Evolutionary conservation across 2,888 invertebrate species (phyloP).

Genomic region (Micoletzkya japonica): DNA sequence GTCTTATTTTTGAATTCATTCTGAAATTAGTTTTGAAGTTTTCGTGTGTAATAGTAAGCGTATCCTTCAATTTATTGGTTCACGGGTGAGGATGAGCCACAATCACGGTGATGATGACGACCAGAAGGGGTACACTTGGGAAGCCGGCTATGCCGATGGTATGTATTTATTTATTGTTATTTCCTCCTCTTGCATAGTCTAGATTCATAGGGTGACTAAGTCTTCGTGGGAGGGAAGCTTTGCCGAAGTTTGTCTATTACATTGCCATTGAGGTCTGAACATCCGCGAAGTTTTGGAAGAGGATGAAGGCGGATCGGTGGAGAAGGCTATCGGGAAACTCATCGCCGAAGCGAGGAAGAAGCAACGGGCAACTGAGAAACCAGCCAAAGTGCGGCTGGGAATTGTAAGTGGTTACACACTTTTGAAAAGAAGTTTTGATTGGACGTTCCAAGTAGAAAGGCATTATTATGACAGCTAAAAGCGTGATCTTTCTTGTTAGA

Average conservation of each 20-base stretch:
- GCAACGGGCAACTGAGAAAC: slow-evolving; percentile 66
- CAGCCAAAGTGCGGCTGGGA: slow-evolving; percentile 80
- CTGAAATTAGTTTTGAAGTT: background rate
- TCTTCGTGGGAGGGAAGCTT: background rate
- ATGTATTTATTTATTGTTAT: slow-evolving; percentile 18
- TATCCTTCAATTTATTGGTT: background rate
- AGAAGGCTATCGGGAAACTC: slow-evolving; percentile 85
- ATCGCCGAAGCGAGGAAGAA: slow-evolving; percentile 83
- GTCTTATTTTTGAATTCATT: background rate
- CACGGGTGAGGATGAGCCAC: slow-evolving; percentile 6
- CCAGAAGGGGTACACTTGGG: slow-evolving; percentile 66
- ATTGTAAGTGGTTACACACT: slow-evolving; percentile 69
- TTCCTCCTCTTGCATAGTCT: too few species aligned
- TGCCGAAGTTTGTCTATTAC: background rate
- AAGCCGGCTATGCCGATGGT: slow-evolving; percentile 69
- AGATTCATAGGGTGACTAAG: background rate
- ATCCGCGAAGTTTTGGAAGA: slow-evolving; percentile 85
- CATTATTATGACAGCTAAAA: background rate
- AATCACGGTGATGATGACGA: slow-evolving; percentile 44
- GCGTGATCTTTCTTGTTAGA: slow-evolving; percentile 69
- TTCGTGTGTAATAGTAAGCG: background rate
- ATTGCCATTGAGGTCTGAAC: slow-evolving; percentile 46
- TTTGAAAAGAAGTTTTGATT: background rate
- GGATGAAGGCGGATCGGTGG: slow-evolving; percentile 89
- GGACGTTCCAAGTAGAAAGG: background rate